phyloP scores from a whole-genome alignment of 2,113 vertebrate genomes.

The Alces alces region DNA sequence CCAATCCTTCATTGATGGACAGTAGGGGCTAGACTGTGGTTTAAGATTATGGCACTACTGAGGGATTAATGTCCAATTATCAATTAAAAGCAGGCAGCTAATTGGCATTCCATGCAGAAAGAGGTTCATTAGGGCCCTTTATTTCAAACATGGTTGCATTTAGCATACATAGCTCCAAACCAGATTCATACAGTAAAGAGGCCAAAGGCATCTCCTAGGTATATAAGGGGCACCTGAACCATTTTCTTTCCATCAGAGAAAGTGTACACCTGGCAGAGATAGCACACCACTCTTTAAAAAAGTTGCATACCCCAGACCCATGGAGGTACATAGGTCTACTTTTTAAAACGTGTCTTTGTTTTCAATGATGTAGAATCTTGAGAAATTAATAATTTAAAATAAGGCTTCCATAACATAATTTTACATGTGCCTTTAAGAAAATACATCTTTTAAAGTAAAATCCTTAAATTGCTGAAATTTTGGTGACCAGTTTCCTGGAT shows the following conservation, averaged over 20 bases:
- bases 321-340: background rate
- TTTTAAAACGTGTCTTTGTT: background rate
- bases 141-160: constrained; percentile 15
- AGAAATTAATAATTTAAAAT: background rate
- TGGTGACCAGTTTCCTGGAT: background rate
- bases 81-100: background rate
- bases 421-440: background rate
- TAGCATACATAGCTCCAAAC: background rate
- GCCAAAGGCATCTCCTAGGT: background rate
- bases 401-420: background rate
- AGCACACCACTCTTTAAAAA: background rate
- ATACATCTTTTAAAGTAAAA: background rate
- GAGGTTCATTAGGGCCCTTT: background rate
- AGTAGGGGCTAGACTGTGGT: background rate
- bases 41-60: background rate
- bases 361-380: background rate
- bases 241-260: background rate
- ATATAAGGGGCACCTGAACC: background rate
- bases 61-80: background rate
- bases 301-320: background rate
- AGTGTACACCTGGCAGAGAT: background rate
- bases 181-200: background rate
- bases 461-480: background rate
- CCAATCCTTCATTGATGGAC: background rate
- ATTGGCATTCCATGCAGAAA: background rate